Percentiles rank a stretch among this genome's conserved stretches.
These are phyloP conservation scores for Hydrocynus forskahlii DNA, from an alignment of 2,797 vertebrate genomes.

Conservation along the genomic window DNA sequence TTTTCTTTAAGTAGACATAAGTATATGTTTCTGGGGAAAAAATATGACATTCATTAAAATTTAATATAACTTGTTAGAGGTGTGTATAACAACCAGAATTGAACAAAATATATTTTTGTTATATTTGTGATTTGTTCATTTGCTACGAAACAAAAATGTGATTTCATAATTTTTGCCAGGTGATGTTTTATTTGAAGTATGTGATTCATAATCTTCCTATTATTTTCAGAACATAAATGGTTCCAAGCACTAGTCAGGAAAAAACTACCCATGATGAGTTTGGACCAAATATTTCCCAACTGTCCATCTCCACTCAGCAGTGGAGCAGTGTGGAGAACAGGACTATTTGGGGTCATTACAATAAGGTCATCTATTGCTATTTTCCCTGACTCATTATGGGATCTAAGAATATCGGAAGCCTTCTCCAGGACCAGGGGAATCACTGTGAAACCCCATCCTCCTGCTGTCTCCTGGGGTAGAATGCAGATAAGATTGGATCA, in stretches of 20 bases:
- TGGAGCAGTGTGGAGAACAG: constrained; percentile 24
- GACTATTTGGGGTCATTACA: constrained; percentile 18
- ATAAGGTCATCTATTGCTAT: constrained; percentile 41
- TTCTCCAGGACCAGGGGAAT: constrained; percentile 59
- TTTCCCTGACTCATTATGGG: constrained; percentile 14
- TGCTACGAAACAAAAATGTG: too few relatives aligned
- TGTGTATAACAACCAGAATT: too few relatives aligned
- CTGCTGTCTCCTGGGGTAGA: constrained; percentile 23
- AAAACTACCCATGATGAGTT: not conserved
- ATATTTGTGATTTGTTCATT: too few relatives aligned
- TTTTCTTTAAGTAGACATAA: too few relatives aligned
- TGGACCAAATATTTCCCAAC: not conserved
- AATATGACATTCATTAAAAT: too few relatives aligned
- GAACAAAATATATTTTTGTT: too few relatives aligned
- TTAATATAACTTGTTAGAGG: too few relatives aligned
- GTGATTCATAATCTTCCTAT: too few relatives aligned
- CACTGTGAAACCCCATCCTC: constrained; percentile 45
- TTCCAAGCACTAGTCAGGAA: not conserved
- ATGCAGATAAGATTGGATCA: constrained; percentile 39
- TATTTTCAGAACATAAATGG: not conserved
- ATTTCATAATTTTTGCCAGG: too few relatives aligned
- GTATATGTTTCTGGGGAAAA: too few relatives aligned
- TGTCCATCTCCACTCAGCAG: constrained; percentile 6
- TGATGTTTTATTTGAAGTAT: too few relatives aligned
- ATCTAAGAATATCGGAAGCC: constrained; percentile 60